Evolutionary conservation across 53 echinoderm and acorn worm genomes (phyloP).

Genomic region (Zoroaster sp.): DNA sequence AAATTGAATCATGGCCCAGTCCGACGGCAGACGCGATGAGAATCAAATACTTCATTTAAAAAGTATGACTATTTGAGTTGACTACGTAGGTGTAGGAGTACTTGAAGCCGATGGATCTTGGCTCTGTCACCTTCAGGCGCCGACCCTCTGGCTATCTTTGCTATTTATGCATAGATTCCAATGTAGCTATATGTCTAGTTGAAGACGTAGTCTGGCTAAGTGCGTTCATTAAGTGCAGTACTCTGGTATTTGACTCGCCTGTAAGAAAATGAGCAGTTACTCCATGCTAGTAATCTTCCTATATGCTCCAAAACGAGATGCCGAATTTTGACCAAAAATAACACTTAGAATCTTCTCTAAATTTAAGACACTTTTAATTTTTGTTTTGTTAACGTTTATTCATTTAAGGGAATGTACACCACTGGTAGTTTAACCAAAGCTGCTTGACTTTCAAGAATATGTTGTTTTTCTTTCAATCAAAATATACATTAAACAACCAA

Average conservation of each 20-base stretch:
- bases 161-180: not conserved
- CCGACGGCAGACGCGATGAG: not conserved
- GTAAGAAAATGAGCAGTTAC: not conserved
- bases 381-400: no score
- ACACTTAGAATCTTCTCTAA: no score
- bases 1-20: not conserved
- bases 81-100: not conserved
- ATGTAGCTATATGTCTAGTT: not conserved
- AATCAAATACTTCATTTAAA: no score
- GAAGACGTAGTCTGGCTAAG: not conserved
- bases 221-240: not conserved
- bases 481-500: no score
- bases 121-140: not conserved
- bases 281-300: no score
- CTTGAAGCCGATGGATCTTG: not conserved
- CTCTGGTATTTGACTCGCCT: not conserved
- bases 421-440: no score
- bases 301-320: no score
- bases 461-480: no score
- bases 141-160: constrained; percentile 18
- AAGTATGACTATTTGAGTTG: not conserved
- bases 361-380: no score
- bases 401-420: no score
- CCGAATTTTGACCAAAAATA: no score
- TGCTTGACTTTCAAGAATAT: no score